A percentile compares a stretch with the other conserved stretches of the same genome.
These are phyloP conservation scores for Drosophila anceps DNA, from an alignment of 2,888 invertebrate genomes.

Conservation along the genomic window DNA sequence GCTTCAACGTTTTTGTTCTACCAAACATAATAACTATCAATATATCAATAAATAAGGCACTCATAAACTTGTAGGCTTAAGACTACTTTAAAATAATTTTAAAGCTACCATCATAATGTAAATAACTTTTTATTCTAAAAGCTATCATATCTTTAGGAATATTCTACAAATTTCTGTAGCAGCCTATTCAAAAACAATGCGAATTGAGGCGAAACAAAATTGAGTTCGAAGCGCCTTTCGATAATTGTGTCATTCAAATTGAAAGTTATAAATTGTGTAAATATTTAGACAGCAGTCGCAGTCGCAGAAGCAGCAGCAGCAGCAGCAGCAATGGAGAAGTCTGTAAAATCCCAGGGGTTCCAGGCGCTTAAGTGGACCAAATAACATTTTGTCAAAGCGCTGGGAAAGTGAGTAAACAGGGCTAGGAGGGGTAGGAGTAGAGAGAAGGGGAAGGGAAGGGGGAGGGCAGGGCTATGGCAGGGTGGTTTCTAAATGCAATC, in stretches of 20 bases:
- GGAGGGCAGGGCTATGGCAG: neutral
- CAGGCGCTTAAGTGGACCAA: slow-evolving; percentile 50
- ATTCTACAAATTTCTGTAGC: neutral
- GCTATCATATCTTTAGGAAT: neutral
- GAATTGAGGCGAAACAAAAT: slow-evolving; percentile 27
- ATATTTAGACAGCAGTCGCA: slow-evolving; percentile 70
- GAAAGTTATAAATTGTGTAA: slow-evolving; percentile 78
- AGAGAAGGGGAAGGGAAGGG: neutral
- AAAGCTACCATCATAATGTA: neutral
- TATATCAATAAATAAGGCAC: too few species aligned
- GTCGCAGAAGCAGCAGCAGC: slow-evolving; percentile 30
- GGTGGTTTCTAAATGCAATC: slow-evolving; percentile 65
- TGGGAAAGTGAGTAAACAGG: slow-evolving; percentile 8
- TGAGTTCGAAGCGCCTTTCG: slow-evolving; percentile 30
- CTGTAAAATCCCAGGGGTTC: slow-evolving; percentile 57
- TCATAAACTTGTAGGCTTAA: too few species aligned
- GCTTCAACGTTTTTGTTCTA: neutral
- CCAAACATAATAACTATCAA: neutral
- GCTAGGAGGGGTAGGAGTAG: slow-evolving; percentile 30
- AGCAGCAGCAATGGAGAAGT: slow-evolving; percentile 32
- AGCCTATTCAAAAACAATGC: slow-evolving; percentile 15
- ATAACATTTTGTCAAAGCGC: slow-evolving; percentile 26
- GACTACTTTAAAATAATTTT: neutral
- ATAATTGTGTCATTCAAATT: slow-evolving; percentile 75
- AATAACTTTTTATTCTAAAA: neutral